These are phyloP conservation scores for Anoncus sp. DNA, from an alignment of 2,888 invertebrate species.

Conservation along the genomic window DNA sequence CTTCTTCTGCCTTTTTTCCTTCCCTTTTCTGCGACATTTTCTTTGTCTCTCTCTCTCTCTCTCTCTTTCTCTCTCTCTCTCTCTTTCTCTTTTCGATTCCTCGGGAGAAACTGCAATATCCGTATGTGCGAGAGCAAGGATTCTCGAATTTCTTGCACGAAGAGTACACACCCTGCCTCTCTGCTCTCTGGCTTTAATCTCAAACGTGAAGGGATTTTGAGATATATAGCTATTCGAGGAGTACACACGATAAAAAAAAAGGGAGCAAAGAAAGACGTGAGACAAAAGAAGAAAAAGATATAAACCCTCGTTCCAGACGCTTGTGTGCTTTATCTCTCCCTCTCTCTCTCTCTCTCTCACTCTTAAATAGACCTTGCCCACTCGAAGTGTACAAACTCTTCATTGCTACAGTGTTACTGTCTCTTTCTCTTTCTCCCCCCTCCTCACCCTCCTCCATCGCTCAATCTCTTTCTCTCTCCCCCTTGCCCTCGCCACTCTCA, in stretches of 20 bases:
- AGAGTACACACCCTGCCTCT: conserved; percentile 15
- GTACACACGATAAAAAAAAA: neutral
- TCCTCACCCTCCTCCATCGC: too few relatives aligned
- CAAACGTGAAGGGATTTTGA: conserved; percentile 3
- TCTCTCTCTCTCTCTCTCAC: neutral
- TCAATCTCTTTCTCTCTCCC: conserved; percentile 4
- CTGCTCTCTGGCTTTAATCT: conserved; percentile 44
- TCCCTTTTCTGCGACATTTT: neutral
- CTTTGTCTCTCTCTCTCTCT: neutral
- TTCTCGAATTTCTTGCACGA: conserved; percentile 55
- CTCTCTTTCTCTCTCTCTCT: neutral
- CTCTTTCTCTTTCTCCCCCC: conserved; percentile 6
- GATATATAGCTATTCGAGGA: conserved; percentile 1
- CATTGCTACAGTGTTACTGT: conserved; percentile 1
- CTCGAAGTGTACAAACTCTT: conserved; percentile 8
- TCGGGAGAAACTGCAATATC: conserved; percentile 53
- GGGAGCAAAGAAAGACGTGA: neutral
- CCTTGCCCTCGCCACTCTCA: too few relatives aligned
- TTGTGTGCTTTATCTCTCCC: neutral
- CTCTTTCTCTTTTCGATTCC: conserved; percentile 18
- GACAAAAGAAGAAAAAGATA: conserved; percentile 3
- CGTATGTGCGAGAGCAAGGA: conserved; percentile 13
- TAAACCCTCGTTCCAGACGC: neutral
- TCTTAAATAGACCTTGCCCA: conserved; percentile 3
- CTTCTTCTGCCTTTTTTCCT: conserved; percentile 4